phyloP scores from a whole-genome alignment of 2,113 vertebrate genomes.

The Isichthys henryi region DNA sequence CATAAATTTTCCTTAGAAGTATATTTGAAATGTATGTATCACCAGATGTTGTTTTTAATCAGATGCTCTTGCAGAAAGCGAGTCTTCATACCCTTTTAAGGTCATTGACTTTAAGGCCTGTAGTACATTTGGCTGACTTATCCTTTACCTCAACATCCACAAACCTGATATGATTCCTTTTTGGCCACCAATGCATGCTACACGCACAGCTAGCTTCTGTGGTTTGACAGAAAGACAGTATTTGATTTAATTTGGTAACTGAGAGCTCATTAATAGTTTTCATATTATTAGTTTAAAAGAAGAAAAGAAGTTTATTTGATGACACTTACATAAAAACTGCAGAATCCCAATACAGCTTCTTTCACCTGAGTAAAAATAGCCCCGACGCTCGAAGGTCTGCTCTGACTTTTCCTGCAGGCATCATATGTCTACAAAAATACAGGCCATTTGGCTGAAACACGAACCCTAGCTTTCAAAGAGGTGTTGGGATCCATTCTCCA shows the following conservation, averaged over 20 bases:
- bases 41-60: neutral
- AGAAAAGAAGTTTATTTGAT: neutral
- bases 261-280: neutral
- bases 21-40: neutral
- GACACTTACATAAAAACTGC: neutral
- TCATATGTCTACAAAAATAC: slow-evolving; percentile 3
- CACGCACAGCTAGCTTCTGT: neutral
- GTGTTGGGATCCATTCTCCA: neutral
- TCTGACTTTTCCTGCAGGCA: neutral
- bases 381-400: neutral
- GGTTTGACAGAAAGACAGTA: neutral
- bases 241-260: neutral
- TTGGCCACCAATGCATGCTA: neutral
- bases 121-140: neutral
- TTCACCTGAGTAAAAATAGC: neutral
- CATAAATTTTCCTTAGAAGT: neutral
- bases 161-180: neutral
- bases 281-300: neutral
- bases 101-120: neutral
- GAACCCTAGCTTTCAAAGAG: neutral
- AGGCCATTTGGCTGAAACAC: slow-evolving; percentile 18
- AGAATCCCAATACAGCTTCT: neutral
- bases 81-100: neutral
- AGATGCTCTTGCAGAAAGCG: neutral
- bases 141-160: neutral